Evolutionary conservation across 2,888 invertebrate genomes (phyloP).

Genomic region (Limnephilus marmoratus): DNA sequence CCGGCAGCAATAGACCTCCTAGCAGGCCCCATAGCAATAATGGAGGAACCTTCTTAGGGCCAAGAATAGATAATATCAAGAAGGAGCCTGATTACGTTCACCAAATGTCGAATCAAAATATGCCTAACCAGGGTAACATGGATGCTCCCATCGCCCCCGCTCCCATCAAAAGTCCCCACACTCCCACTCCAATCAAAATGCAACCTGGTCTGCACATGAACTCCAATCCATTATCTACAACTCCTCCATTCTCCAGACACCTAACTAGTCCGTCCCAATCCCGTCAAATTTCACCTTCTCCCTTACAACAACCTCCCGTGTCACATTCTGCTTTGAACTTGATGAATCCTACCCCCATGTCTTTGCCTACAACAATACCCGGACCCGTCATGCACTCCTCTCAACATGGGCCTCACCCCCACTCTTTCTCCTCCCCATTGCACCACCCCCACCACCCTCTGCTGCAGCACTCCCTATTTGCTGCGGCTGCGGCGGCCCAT

Average conservation of each 20-base stretch:
- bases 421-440: constrained; percentile 82
- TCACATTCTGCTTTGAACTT: constrained; percentile 81
- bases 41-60: constrained; percentile 79
- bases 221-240: constrained; percentile 72
- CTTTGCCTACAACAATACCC: constrained; percentile 81
- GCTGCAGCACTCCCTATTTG: constrained; percentile 82
- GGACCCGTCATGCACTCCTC: constrained; percentile 86
- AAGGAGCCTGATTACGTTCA: constrained; percentile 82
- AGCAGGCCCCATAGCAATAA: constrained; percentile 76
- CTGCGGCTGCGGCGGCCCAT: constrained; percentile 79
- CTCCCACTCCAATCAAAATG: constrained; percentile 77
- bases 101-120: constrained; percentile 73
- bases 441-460: constrained; percentile 87
- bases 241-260: constrained; percentile 76
- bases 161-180: constrained; percentile 78
- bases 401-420: constrained; percentile 84
- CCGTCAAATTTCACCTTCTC: constrained; percentile 76
- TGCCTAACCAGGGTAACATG: constrained; percentile 69
- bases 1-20: constrained; percentile 75
- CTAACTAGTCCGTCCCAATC: constrained; percentile 75
- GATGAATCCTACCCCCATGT: constrained; percentile 79
- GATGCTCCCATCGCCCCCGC: constrained; percentile 73
- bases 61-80: constrained; percentile 84
- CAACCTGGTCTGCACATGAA: constrained; percentile 72
- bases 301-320: constrained; percentile 75